Base-by-base conservation (phyloP, 2,888 invertebrate genomes). In the Eristalis pertinax region DNA sequence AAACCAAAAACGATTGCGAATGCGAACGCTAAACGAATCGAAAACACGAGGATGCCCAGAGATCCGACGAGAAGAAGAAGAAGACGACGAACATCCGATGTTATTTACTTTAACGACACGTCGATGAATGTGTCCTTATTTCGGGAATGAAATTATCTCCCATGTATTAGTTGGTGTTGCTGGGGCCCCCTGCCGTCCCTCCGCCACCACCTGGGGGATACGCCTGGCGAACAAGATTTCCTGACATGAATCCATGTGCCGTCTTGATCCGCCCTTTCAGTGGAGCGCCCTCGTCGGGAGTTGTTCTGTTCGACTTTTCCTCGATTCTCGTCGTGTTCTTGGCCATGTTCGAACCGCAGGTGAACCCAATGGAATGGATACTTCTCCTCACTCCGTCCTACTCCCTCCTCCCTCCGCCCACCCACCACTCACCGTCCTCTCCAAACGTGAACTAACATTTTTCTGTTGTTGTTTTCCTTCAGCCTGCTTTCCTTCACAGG, bases 41-140 rank as follows among this genome's bases (percentile, higher is more conserved):
- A 50, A 38, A 65, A 24, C 13, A 60, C 58, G 19, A 64, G n/a
- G 43, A 19, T 35, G 26, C 73, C 60, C 26, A 26, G 26, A 26
- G 26, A 26, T n/a, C n/a, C 2, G 26, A 26, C 1, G 43, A 8
- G 4, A 65, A 32, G 32, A 32, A 4, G 32, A 32, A 32, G 56
- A n/a, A 50, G 19, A 50, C 19, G 58, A 83, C 75, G 79, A 73
- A 83, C 87, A 87, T 79, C 69, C 60, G 64, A 68, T 83, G 79
- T 70, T 87, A 79, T 81, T 83, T 83, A 87, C 78, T 83, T 83
- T 79, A 87, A 83, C 75, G 79, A 79, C 78, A 83, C 70, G 83
- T 86, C 86, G 79, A 83, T 83, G 76, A 79, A 83, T 83, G 75
- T 83, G 76, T 74, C 62, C 70, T 63, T 80, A 68, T 77, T 73